phyloP scores from a whole-genome alignment of 2,888 invertebrate species.

The Cinara cedri region DNA sequence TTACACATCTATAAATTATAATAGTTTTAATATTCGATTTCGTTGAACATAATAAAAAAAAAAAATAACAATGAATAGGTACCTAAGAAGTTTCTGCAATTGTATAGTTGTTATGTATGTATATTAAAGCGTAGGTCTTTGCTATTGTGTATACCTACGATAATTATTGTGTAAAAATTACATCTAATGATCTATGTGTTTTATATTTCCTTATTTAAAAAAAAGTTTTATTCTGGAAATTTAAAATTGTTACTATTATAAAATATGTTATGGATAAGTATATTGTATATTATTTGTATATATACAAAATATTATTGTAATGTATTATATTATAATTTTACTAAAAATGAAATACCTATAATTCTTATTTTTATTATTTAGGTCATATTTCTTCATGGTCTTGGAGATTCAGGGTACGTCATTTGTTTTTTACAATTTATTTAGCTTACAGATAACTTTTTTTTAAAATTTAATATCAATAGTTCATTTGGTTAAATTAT shows the following conservation, averaged over 20 bases:
- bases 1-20: not conserved
- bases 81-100: not conserved
- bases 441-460: conserved; percentile 37
- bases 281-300: not conserved
- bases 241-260: no score
- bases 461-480: no score
- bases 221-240: no score
- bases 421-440: conserved; percentile 52
- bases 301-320: not conserved
- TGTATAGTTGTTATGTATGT: not conserved
- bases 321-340: not conserved
- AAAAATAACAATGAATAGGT: no score
- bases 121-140: not conserved
- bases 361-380: conserved; percentile 66
- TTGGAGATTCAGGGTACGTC: conserved; percentile 89
- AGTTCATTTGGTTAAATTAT: no score
- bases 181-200: no score
- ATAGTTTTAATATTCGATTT: not conserved
- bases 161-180: no score
- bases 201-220: no score
- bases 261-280: no score
- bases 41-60: not conserved
- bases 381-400: conserved; percentile 94
- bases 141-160: not conserved
- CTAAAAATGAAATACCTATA: conserved; percentile 10